Evolutionary conservation across 2,888 invertebrate species (phyloP).

Genomic region (Flexamia atlantica): DNA sequence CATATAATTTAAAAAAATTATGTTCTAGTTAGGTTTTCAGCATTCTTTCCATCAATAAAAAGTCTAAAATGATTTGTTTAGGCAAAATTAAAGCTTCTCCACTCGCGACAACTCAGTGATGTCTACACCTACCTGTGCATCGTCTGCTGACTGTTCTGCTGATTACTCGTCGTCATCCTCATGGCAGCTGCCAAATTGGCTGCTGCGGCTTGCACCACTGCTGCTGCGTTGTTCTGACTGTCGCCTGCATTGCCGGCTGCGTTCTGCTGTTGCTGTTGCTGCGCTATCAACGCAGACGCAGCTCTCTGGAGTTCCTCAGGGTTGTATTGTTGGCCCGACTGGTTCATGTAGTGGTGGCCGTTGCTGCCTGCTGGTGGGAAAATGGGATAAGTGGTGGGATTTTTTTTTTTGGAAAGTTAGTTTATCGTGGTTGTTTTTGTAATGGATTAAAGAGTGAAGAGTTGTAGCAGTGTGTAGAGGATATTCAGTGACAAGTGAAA

Average conservation of each 20-base stretch:
- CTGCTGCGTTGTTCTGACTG: conserved; percentile 76
- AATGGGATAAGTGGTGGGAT: background rate
- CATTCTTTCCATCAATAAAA: no score
- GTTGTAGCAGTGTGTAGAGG: no score
- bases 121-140: conserved; percentile 66
- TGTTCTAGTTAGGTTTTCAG: no score
- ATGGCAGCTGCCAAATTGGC: conserved; percentile 88
- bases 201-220: conserved; percentile 85
- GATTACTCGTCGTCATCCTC: conserved; percentile 75
- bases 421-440: no score
- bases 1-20: no score
- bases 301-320: conserved; percentile 71
- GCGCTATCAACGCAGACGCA: conserved; percentile 70
- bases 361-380: conserved; percentile 66
- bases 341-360: conserved; percentile 69
- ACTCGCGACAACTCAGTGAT: no score
- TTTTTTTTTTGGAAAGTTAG: no score
- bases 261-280: conserved; percentile 67
- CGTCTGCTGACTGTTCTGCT: conserved; percentile 69
- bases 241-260: conserved; percentile 74
- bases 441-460: no score
- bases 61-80: no score
- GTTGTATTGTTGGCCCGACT: conserved; percentile 70
- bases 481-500: no score
- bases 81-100: no score